Conservation (phyloP, 2,888 invertebrate species). For the Epistrophe grossulariae region DNA sequence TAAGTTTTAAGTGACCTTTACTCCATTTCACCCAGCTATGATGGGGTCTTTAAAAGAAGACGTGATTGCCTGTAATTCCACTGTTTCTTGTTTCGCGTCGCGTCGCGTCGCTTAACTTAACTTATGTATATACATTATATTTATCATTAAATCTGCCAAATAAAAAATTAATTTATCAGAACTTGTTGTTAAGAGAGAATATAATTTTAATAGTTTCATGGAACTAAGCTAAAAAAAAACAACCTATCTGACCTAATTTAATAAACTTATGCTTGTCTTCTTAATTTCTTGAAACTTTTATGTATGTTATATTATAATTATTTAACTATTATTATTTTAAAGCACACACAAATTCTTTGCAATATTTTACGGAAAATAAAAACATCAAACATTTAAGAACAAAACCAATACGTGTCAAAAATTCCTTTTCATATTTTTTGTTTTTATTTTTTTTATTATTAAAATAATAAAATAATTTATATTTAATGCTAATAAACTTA, state of each 20-base stretch:
- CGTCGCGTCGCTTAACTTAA: too few species aligned
- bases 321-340: not conserved
- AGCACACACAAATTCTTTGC: not conserved
- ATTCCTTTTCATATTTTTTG: conserved; percentile 1
- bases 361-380: not conserved
- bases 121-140: too few species aligned
- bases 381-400: not conserved
- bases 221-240: not conserved
- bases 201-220: not conserved
- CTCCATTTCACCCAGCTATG: too few species aligned
- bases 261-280: not conserved
- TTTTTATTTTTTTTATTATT: conserved; percentile 3
- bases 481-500: conserved; percentile 11
- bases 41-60: too few species aligned
- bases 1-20: too few species aligned
- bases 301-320: not conserved
- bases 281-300: not conserved
- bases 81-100: too few species aligned
- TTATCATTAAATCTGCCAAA: not conserved
- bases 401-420: not conserved
- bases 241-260: not conserved
- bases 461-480: conserved; percentile 20
- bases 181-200: not conserved
- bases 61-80: too few species aligned
- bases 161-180: not conserved